Evolutionary conservation across 2,797 vertebrate species (phyloP).

Genomic region (Nasua narica): DNA sequence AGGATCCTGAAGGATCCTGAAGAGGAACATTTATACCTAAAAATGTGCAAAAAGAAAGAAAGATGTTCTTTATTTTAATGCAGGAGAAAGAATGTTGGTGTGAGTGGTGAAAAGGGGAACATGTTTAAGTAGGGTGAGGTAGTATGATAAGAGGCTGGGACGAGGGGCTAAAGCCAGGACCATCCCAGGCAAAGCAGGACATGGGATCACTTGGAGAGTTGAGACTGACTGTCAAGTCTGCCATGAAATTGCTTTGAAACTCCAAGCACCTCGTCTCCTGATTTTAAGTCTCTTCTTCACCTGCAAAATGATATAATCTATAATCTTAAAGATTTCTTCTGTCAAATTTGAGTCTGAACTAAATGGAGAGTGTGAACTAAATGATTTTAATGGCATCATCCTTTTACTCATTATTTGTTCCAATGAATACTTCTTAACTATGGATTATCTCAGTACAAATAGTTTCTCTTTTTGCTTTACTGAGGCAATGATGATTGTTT

Average conservation of each 20-base stretch:
- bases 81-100: not conserved
- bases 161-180: not conserved
- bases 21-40: not conserved
- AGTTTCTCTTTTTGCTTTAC: constrained; percentile 3
- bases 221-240: not conserved
- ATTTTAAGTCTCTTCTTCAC: not conserved
- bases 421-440: not conserved
- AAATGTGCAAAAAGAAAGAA: constrained; percentile 33
- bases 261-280: not conserved
- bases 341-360: not conserved
- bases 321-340: not conserved
- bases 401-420: not conserved
- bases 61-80: not conserved
- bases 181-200: not conserved
- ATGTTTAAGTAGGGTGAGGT: not conserved
- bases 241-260: not conserved
- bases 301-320: not conserved
- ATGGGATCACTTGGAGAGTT: not conserved
- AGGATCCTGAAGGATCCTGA: constrained; percentile 41
- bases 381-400: not conserved
- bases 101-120: not conserved
- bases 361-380: not conserved
- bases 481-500: not conserved
- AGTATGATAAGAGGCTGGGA: not conserved
- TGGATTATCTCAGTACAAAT: not conserved